Evolutionary conservation across 2,888 invertebrate species (phyloP), one percentile per base, ranked within the genome.

Genomic region (Eupithecia dodoneata): DNA sequence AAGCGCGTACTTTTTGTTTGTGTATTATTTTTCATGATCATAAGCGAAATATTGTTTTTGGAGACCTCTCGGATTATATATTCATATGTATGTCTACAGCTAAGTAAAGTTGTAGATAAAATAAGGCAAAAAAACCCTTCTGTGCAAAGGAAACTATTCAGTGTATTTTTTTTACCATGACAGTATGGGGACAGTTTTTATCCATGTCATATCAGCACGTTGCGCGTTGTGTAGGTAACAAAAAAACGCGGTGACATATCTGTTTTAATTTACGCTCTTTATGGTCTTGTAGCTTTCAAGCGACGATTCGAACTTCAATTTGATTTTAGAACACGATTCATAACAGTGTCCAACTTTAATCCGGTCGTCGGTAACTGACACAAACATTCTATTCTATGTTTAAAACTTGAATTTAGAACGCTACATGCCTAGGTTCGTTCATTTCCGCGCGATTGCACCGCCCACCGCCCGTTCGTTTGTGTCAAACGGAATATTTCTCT

Each of bases 391-490:
- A 63, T 63, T 59, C 63, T 10, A 63, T 10, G 63, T 63, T 63
- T 63, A 63, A 63, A 63, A 63, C 10, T 30, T 30, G 63, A 63
- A 66, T 66, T 42, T 42, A 9, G 42, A 66, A 66, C 66, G 66
- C 42, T 66, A 42, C 42, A 42, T 42, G 13, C 66, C 66, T 42
- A 42, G 42, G 66, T 66, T 66, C 66, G 66, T 66, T 66, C 66
- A 42, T 66, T 66, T 66, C 66, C 63, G 63, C 30, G 18, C 63
- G 63, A 63, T 63, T 63, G 63, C 63, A 63, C 63, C 63, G 30
- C 63, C 63, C 63, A 30, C 18, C 63, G 30, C 63, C 59, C 63
- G 63, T 66, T 42, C 66, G 66, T 66, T 42, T 66, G 42, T 42
- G 66, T 66, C 66, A 66, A 42, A 66, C 15, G 6, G 15, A 42